Percentiles rank a stretch among this genome's conserved stretches.
Conservation (phyloP, 1,140 invertebrate species). For the Ceratosolen fusciceps region DNA sequence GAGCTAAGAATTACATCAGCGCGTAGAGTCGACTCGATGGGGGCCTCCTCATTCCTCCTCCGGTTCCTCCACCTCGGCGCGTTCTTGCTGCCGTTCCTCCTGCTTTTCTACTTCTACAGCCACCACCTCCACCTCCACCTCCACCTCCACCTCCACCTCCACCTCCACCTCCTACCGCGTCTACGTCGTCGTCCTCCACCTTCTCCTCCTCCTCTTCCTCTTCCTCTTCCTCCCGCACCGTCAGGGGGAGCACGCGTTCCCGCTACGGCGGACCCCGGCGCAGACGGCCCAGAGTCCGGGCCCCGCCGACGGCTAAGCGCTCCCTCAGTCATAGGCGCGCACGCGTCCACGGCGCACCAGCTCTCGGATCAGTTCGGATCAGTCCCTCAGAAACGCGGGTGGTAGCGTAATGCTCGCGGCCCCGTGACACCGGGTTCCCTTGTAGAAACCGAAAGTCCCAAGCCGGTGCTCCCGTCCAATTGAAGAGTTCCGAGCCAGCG, state of each 20-base stretch:
- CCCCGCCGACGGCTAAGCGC: conserved; percentile 29
- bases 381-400: background rate
- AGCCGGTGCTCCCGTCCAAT: background rate
- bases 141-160: background rate
- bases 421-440: background rate
- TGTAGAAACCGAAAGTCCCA: background rate
- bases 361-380: no score
- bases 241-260: background rate
- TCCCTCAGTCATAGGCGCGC: conserved; percentile 58
- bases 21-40: conserved; percentile 38
- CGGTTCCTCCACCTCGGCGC: no score
- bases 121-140: no score
- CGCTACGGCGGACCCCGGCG: conserved; percentile 14
- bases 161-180: background rate
- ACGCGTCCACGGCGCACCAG: conserved; percentile 48
- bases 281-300: conserved; percentile 29
- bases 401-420: background rate
- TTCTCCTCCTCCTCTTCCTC: conserved; percentile 6
- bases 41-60: conserved; percentile 27
- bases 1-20: conserved; percentile 31
- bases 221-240: background rate
- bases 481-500: no score
- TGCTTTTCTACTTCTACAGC: conserved; percentile 49
- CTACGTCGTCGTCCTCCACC: no score
- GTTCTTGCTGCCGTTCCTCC: background rate